Evolutionary conservation across 2,888 invertebrate species (phyloP).

Genomic region (Diarsia rubi): DNA sequence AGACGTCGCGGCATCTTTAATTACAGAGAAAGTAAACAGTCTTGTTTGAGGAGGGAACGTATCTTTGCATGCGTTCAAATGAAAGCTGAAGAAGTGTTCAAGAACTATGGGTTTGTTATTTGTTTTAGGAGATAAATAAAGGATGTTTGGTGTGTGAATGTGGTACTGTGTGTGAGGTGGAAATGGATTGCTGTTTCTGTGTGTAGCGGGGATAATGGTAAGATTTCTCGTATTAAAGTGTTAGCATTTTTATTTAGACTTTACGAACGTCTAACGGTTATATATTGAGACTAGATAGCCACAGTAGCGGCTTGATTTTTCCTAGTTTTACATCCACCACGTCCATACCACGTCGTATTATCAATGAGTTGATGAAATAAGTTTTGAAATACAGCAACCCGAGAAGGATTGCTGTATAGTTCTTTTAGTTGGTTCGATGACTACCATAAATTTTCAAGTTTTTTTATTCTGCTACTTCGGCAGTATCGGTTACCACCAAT

Average conservation of each 20-base stretch:
- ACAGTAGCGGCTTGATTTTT: background rate
- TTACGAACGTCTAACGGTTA: background rate
- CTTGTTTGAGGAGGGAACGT: conserved; percentile 85
- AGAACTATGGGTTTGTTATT: conserved; percentile 84
- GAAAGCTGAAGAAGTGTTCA: conserved; percentile 87
- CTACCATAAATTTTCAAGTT: background rate
- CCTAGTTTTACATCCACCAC: too few relatives aligned
- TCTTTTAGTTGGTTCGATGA: too few relatives aligned
- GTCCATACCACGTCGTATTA: background rate
- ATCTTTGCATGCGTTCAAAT: conserved; percentile 87
- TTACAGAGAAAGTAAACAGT: conserved; percentile 85
- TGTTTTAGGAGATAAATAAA: conserved; percentile 81
- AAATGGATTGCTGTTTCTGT: conserved; percentile 7
- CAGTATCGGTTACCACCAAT: too few relatives aligned
- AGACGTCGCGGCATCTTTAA: conserved; percentile 85
- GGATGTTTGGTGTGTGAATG: conserved; percentile 66
- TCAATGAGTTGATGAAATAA: background rate
- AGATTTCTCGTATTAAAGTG: background rate
- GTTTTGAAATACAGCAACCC: too few relatives aligned
- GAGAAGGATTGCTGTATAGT: too few relatives aligned
- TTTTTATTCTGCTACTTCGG: background rate
- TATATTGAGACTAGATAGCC: background rate
- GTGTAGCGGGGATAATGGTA: background rate
- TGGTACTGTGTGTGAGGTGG: conserved; percentile 19
- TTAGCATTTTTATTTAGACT: background rate